Base-by-base conservation (phyloP, 2,888 invertebrate genomes). In the Microdon myrmicae region DNA sequence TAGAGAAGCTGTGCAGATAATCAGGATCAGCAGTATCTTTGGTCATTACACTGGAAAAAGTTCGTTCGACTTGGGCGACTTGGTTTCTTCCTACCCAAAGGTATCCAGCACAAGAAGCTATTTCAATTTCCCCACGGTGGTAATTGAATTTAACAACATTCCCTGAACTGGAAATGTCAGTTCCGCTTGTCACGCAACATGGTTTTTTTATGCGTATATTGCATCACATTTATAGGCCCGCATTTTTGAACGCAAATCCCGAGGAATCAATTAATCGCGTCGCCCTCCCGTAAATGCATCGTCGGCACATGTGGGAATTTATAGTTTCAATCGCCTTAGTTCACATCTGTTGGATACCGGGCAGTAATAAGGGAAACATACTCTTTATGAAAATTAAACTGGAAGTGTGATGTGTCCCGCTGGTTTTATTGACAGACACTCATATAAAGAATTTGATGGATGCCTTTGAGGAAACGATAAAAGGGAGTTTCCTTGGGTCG, bases 341-440 rank as follows among this genome's bases (percentile, higher is more conserved):
- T 9, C 16, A 12, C 45, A 45, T 64, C 58, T 28, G 56, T 32
- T 56, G 64, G 51, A 47, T 51, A 64, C 53, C 51, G 64, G 48
- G 38, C 49, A 43, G 51, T 44, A 22, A 28, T 10, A 38, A 47
- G 47, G 45, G 29, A 38, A 22, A 34, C 32, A 39, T 12, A 20
- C 2, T 2, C 12, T 12, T 37, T 31, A 19, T 23, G 22, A 31
- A 51, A 38, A 31, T 28, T 14, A 26, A 38, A 35, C 25, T 56
- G 43, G 64, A 64, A 64, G 64, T 51, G 64, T 41, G 51, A 53
- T 41, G 34, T 64, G 51, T 64, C 64, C 58, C 47, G 64, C 58
- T 58, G 64, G 26, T 45, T 64, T 64, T 64, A 64, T 64, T 64
- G 64, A 64, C 58, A 64, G 47, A 64, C 26, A n/a, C n/a, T n/a